These are phyloP conservation scores for Antrozous pallidus DNA, from an alignment of 2,797 vertebrate genomes.

Conservation along the genomic window DNA sequence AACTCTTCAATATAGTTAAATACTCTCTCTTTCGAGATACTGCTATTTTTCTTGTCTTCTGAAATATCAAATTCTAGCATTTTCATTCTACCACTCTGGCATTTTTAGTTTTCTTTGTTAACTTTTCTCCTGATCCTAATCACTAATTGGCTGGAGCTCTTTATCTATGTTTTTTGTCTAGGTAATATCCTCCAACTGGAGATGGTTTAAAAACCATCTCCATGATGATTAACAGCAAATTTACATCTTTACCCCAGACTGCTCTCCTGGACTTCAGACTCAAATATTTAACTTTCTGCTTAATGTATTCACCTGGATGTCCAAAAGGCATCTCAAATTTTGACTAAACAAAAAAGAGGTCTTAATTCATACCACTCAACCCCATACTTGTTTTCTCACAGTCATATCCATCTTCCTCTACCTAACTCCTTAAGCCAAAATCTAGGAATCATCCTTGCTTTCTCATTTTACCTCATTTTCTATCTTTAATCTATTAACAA, in stretches of 20 bases:
- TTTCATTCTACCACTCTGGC: background rate
- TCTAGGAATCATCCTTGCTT: background rate
- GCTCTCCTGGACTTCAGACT: background rate
- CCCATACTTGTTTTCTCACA: background rate
- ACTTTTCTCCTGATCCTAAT: background rate
- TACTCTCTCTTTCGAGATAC: background rate
- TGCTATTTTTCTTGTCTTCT: background rate
- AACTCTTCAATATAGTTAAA: background rate
- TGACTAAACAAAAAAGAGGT: background rate
- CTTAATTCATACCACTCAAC: background rate
- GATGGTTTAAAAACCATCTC: background rate
- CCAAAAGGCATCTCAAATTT: background rate
- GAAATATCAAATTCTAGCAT: background rate
- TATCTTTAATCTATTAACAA: background rate
- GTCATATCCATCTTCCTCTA: background rate
- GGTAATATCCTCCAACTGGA: background rate
- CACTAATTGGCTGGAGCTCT: background rate
- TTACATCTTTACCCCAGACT: background rate
- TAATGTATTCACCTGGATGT: background rate
- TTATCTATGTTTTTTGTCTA: background rate
- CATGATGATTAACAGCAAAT: background rate
- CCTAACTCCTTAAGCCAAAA: background rate
- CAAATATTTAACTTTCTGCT: background rate
- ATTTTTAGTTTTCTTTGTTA: background rate
- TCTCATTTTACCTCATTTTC: background rate